Percentiles rank a stretch among this genome's conserved stretches.
These are phyloP conservation scores for Cebidichthys violaceus DNA, from an alignment of 2,113 vertebrate species.

Conservation along the genomic window DNA sequence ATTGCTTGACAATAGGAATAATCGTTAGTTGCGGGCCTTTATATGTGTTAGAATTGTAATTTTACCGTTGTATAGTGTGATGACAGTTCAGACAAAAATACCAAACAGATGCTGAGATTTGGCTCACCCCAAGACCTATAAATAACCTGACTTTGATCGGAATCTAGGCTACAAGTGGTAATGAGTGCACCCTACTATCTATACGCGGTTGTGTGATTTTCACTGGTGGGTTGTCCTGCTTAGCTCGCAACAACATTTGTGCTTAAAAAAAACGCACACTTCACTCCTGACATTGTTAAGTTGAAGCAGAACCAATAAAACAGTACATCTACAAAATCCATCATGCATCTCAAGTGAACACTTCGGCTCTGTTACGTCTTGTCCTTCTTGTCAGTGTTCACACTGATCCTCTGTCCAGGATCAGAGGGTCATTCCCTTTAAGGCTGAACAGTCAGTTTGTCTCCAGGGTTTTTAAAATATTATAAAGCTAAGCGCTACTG, in stretches of 20 bases:
- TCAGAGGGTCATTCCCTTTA: background rate
- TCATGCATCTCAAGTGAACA: background rate
- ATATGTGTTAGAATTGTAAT: background rate
- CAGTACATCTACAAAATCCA: background rate
- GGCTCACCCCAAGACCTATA: slow-evolving; percentile 15
- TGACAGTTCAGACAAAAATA: slow-evolving; percentile 13
- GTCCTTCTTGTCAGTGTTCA: background rate
- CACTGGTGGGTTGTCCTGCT: slow-evolving; percentile 26
- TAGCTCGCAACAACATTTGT: background rate
- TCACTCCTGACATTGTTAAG: background rate
- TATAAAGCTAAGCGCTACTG: background rate
- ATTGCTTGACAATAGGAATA: background rate
- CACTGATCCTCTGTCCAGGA: background rate
- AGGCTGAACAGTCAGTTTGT: background rate
- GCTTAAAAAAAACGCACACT: background rate
- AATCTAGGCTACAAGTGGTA: slow-evolving; percentile 33
- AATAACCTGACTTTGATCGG: slow-evolving; percentile 52
- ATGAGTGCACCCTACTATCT: slow-evolving; percentile 3
- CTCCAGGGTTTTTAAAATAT: background rate
- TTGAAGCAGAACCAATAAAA: slow-evolving; percentile 11
- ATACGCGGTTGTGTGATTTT: slow-evolving; percentile 13
- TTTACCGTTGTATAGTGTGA: background rate
- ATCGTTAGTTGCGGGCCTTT: background rate
- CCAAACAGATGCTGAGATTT: slow-evolving; percentile 44
- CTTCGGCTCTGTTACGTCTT: background rate